Base-by-base conservation (phyloP, 2,797 vertebrate species). In the Rhadinocentrus ornatus region DNA sequence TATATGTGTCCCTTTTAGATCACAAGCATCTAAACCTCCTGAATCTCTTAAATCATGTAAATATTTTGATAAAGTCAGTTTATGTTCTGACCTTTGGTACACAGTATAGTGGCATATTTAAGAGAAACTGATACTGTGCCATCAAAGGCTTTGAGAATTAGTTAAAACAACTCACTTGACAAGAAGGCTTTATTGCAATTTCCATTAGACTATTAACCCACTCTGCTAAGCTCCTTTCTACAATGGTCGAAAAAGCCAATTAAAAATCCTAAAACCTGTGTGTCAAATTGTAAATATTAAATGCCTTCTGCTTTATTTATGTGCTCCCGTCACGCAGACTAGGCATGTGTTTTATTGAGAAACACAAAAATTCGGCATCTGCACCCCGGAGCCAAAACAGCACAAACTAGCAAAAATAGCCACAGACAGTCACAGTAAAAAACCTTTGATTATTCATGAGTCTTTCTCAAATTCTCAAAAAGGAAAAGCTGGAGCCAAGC, bases 371-470 rank as follows among this genome's bases (percentile, higher is more conserved):
- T 83, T 81, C 67, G 16, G 48, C 27, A 62, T 60, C 63, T 66
- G 65, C 73, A 53, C 66, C 67, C 60, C 7, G 58, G 27, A 81
- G 67, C 63, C 56, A 63, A 58, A 73, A 83, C 62, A 66, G 44
- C 48, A 72, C 57, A 65, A 76, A 79, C 57, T 81, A 32, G 31
- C 31, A 32, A 57, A 63, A 69, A 81, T 58, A 56, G 61, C 69
- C 67, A 4, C 55, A 48, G 75, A 85, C 75, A 68, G 75, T 75
- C 72, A 78, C 62, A 75, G 62, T 80, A 61, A 84, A 24, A 37
- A 53, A 76, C 71, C 66, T 75, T 77, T 61, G 75, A 85, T 91
- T 88, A 90, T 90, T 89, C 68, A 89, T 81, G 79, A 86, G 81
- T 79, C 74, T 78, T 71, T 66, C 69, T 84, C 62, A 80, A 84